A percentile compares a stretch with the other conserved stretches of the same genome.
These are phyloP conservation scores for Plagodis pulveraria DNA, from an alignment of 2,888 invertebrate species.

Conservation along the genomic window DNA sequence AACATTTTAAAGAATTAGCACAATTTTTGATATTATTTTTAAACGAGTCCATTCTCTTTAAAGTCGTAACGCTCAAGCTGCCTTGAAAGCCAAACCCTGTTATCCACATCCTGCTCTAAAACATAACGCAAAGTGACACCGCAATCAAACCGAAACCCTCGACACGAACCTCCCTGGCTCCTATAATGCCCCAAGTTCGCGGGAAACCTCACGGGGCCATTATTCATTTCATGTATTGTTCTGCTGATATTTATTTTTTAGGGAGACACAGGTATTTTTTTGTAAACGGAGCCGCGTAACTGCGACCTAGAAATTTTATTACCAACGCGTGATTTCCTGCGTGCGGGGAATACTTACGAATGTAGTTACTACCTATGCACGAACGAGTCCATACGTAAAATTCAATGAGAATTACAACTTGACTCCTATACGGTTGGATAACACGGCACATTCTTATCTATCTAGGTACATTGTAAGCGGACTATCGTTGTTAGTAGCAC, in stretches of 20 bases:
- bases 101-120: slow-evolving; percentile 15
- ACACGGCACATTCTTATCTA: no score
- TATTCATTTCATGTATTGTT: slow-evolving; percentile 41
- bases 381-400: no score
- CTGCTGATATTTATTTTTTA: slow-evolving; percentile 38
- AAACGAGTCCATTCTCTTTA: no score
- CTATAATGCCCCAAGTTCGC: slow-evolving; percentile 3
- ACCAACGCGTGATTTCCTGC: slow-evolving; percentile 25
- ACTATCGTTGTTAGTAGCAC: no score
- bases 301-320: slow-evolving; percentile 35
- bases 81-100: slow-evolving; percentile 25
- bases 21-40: no score
- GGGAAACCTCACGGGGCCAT: slow-evolving; percentile 29
- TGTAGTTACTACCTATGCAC: no score
- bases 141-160: slow-evolving; percentile 27
- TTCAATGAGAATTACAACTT: no score
- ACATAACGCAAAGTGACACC: slow-evolving; percentile 28
- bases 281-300: slow-evolving; percentile 31
- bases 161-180: slow-evolving; percentile 15
- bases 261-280: slow-evolving; percentile 38
- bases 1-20: no score
- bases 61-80: not conserved
- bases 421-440: no score
- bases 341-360: no score
- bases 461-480: not conserved